Conservation (phyloP, 1,140 invertebrate genomes). For the Gonatopus flavifemur region DNA sequence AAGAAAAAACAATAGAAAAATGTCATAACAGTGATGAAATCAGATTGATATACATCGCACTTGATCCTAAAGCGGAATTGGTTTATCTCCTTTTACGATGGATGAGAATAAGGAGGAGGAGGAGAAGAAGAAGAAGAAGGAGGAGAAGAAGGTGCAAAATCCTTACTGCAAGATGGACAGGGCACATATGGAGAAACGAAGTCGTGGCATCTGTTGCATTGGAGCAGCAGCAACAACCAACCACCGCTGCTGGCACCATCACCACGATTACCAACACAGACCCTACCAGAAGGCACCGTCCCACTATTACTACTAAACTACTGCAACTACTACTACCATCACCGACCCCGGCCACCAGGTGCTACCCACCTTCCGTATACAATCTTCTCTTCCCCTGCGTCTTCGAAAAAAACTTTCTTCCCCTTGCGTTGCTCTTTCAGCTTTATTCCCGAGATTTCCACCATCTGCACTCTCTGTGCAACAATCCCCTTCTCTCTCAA, state of each 20-base stretch:
- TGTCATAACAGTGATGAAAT: too few species aligned
- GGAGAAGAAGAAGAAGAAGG: neutral
- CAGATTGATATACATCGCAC: too few species aligned
- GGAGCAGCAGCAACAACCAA: conserved; percentile 2
- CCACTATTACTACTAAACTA: neutral
- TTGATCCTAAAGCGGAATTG: too few species aligned
- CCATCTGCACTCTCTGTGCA: too few species aligned
- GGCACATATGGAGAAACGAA: conserved; percentile 5
- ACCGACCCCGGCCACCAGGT: conserved; percentile 12
- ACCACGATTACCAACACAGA: neutral
- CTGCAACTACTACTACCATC: neutral
- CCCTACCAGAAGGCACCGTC: conserved; percentile 15
- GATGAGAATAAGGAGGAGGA: conserved; percentile 11
- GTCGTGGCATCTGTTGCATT: neutral
- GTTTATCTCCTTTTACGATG: neutral
- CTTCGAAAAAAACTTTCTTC: too few species aligned
- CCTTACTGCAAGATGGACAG: neutral
- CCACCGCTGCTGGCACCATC: neutral
- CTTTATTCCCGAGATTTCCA: too few species aligned
- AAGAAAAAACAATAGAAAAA: too few species aligned
- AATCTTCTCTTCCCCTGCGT: neutral
- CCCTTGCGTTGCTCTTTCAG: too few species aligned
- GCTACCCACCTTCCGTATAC: conserved; percentile 14
- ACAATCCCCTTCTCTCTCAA: too few species aligned
- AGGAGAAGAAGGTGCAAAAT: conserved; percentile 1